Conservation (phyloP, 2,113 vertebrate genomes). For the Phycodurus eques region DNA sequence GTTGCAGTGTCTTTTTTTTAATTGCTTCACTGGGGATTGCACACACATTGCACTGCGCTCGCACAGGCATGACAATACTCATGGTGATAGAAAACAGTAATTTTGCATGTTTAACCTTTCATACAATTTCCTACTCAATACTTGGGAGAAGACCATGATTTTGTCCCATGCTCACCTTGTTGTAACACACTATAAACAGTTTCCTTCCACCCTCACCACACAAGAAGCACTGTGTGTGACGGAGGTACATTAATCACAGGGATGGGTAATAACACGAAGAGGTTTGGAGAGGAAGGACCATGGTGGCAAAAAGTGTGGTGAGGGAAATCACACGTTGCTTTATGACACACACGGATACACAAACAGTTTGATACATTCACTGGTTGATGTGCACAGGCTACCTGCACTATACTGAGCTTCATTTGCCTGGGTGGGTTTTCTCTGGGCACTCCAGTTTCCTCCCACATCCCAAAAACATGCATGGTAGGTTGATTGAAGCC, state of each 20-base stretch:
- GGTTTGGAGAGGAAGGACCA: conserved; percentile 56
- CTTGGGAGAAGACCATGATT: background rate
- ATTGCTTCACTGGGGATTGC: background rate
- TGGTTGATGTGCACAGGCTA: conserved; percentile 36
- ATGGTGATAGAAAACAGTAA: background rate
- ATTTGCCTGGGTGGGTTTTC: too few relatives aligned
- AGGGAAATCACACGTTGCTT: conserved; percentile 67
- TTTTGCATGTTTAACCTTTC: background rate
- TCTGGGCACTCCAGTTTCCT: too few relatives aligned
- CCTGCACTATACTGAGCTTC: conserved; percentile 17
- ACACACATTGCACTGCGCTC: background rate
- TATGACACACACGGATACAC: conserved; percentile 60
- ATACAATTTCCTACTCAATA: background rate
- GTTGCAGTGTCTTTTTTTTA: background rate
- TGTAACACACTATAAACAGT: conserved; percentile 21
- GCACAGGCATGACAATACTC: background rate
- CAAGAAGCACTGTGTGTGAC: conserved; percentile 47
- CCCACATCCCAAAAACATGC: too few relatives aligned
- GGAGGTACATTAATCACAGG: conserved; percentile 70
- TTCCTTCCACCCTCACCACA: conserved; percentile 25
- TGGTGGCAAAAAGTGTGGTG: conserved; percentile 60
- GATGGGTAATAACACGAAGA: conserved; percentile 65
- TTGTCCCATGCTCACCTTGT: conserved; percentile 14
- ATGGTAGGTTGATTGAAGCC: too few relatives aligned
- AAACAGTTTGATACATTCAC: conserved; percentile 36